These are phyloP conservation scores for Oxyruncus cristatus DNA, from an alignment of 2,113 vertebrate species.

Conservation along the genomic window DNA sequence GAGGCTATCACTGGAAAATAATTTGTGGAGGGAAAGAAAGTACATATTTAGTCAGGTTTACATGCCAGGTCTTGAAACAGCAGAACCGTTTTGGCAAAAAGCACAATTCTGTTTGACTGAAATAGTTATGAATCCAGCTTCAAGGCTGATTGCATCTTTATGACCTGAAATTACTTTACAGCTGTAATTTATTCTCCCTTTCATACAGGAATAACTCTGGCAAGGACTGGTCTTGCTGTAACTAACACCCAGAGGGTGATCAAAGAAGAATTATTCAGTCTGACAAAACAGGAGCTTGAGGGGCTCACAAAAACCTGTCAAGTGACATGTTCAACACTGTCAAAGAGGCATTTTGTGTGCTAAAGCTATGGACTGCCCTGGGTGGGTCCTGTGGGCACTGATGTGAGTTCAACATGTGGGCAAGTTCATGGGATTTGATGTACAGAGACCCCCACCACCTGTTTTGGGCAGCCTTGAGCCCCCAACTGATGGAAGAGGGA, in stretches of 20 bases:
- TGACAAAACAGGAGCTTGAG: not conserved
- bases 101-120: not conserved
- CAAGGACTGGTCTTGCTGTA: not conserved
- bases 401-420: not conserved
- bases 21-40: not conserved
- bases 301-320: not conserved
- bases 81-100: not conserved
- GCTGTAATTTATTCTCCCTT: not conserved
- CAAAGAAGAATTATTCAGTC: not conserved
- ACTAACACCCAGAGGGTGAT: not conserved
- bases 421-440: not conserved
- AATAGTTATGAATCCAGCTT: not conserved
- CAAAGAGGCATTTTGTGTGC: not conserved
- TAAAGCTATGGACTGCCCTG: not conserved
- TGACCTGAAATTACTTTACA: conserved; percentile 6
- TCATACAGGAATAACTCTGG: conserved; percentile 3
- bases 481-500: not conserved
- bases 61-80: conserved; percentile 26
- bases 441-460: not conserved
- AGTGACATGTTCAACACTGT: not conserved
- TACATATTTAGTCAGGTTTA: not conserved
- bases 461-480: not conserved
- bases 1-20: not conserved
- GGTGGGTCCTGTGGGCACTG: not conserved
- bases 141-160: conserved; percentile 33